These are phyloP conservation scores for Corydoras sp. DNA, from an alignment of 2,113 vertebrate species.

Conservation along the genomic window DNA sequence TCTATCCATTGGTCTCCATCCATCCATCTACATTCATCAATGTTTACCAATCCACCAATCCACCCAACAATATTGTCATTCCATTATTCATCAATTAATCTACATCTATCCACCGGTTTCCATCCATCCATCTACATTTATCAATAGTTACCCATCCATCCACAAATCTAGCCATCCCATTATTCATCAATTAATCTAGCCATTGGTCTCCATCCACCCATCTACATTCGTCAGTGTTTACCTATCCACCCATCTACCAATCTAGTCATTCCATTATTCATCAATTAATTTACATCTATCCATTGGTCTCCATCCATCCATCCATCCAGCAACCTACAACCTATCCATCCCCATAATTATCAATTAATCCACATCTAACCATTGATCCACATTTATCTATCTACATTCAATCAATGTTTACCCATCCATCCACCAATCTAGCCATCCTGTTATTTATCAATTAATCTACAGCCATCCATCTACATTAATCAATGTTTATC, in stretches of 20 bases:
- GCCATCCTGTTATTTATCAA: too few species aligned
- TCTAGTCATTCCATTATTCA: too few species aligned
- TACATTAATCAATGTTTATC: too few species aligned
- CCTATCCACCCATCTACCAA: neutral
- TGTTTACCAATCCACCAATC: neutral
- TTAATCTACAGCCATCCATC: too few species aligned
- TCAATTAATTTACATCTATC: neutral
- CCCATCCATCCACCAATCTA: too few species aligned
- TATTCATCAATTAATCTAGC: neutral
- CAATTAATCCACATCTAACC: neutral
- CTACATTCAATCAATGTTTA: too few species aligned
- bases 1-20: too few species aligned
- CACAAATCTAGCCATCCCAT: neutral
- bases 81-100: neutral
- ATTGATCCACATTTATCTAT: neutral
- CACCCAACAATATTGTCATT: neutral
- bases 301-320: neutral
- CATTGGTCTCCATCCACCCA: too few species aligned
- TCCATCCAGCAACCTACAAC: neutral
- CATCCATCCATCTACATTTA: neutral
- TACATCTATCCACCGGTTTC: neutral
- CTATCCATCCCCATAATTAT: neutral
- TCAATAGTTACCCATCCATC: neutral
- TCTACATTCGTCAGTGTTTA: too few species aligned
- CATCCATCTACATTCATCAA: neutral